Base-by-base conservation (phyloP, 2,888 invertebrate species). In the Ptycholaimellus sp. region DNA sequence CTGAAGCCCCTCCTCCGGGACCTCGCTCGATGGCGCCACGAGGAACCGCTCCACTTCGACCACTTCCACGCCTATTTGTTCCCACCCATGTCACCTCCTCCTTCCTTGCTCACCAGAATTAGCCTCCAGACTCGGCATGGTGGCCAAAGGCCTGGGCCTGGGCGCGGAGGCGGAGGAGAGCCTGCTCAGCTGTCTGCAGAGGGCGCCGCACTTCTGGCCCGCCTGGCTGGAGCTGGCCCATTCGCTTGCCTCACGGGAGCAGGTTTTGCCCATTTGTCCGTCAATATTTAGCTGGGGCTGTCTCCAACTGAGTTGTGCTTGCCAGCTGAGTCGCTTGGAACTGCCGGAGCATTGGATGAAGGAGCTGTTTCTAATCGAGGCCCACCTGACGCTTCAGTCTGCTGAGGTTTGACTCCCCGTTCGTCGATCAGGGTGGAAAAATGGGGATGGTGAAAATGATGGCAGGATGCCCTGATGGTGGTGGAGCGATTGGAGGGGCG, bases 311-410 rank as follows among this genome's bases (percentile, higher is more conserved):
- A 7, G 31, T 13, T 38, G 51, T 53, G 35, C n/a, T n/a, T n/a
- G n/a, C n/a, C 54, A 65, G 64, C 49, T 67, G 40, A 51, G 54
- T 38, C 56, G 58, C 11, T 49, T 69, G 36, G 45, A 54, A 3
- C 53, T 70, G 18, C 83, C 85, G 0, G 72, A 74, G 46, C 82
- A 83, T 60, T 93, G 90, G 90, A 81, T 90, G 69, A 76, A 76
- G 59, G 71, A 78, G 46, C 77, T 93, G 55, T 93, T 90, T 59
- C 66, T 77, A 41, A 85, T 76, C 0, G 79, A 83, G 58, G 74
- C 78, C 13, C 81, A 77, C 62, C 69, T 85, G 37, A 83, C 87
- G 57, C 67, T 85, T 35, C 77, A 85, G n/a, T n/a, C n/a, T n/a
- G n/a, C n/a, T n/a, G n/a, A n/a, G n/a, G n/a, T n/a, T n/a, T n/a